phyloP scores from a whole-genome alignment of 23 tunicate genomes.

The Halocynthia aurantium region DNA sequence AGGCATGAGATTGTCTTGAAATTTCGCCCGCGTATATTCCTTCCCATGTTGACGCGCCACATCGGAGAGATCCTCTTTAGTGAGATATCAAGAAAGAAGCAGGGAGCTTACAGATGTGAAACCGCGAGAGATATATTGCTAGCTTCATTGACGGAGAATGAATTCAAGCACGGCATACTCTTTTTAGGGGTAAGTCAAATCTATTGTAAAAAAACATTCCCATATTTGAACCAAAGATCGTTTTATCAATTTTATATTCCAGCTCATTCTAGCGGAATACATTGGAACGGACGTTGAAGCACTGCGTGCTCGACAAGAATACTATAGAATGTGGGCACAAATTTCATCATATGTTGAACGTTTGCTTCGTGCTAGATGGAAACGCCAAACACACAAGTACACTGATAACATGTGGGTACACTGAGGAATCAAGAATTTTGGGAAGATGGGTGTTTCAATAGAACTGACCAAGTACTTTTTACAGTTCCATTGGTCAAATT shows the following conservation, averaged over 20 bases:
- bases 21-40: constrained; percentile 8
- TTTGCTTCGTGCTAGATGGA: too few relatives aligned
- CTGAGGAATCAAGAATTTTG: too few relatives aligned
- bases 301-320: constrained; percentile 19
- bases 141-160: constrained; percentile 7
- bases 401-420: too few relatives aligned
- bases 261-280: constrained; percentile 7
- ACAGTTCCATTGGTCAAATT: too few relatives aligned
- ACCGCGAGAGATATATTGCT: background rate
- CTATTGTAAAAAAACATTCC: background rate
- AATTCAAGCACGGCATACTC: background rate
- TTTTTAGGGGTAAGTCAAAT: background rate
- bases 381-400: too few relatives aligned
- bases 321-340: constrained; percentile 8
- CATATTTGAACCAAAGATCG: background rate
- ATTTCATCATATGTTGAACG: too few relatives aligned
- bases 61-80: background rate
- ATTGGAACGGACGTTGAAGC: constrained; percentile 14
- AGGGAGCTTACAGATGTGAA: too few relatives aligned
- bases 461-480: too few relatives aligned
- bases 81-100: background rate
- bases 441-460: too few relatives aligned
- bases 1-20: constrained; percentile 3
- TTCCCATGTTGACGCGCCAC: background rate
- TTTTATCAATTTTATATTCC: background rate